These are phyloP conservation scores for Lampropteryx suffumata DNA, from an alignment of 2,888 invertebrate genomes.

Conservation along the genomic window DNA sequence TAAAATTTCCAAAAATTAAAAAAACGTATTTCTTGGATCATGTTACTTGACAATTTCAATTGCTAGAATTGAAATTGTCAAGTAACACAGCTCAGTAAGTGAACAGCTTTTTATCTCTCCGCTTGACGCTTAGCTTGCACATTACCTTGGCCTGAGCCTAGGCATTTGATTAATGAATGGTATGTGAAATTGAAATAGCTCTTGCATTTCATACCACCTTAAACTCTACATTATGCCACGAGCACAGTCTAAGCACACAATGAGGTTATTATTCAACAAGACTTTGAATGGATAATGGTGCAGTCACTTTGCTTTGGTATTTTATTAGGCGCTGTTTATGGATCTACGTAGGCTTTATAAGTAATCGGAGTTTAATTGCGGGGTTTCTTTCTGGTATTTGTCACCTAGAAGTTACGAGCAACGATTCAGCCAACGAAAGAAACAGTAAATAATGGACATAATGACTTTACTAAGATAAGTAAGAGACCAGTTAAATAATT, in stretches of 20 bases:
- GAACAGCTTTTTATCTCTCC: background rate
- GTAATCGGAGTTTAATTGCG: conserved; percentile 14
- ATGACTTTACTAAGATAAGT: too few relatives aligned
- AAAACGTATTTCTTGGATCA: too few relatives aligned
- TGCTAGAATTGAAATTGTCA: too few relatives aligned
- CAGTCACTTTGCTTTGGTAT: conserved; percentile 19
- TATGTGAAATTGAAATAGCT: conserved; percentile 62
- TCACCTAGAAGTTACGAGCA: background rate
- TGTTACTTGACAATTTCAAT: too few relatives aligned
- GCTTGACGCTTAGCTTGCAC: conserved; percentile 1
- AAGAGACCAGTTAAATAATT: too few relatives aligned
- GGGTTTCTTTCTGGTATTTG: conserved; percentile 7
- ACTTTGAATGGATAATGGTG: conserved; percentile 31
- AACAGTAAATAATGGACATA: too few relatives aligned
- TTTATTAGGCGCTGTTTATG: conserved; percentile 16
- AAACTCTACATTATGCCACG: conserved; percentile 35
- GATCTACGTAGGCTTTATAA: conserved; percentile 13
- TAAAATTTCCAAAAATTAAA: too few relatives aligned
- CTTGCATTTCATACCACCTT: conserved; percentile 33
- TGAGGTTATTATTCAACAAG: conserved; percentile 34
- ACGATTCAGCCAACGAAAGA: background rate
- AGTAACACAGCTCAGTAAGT: too few relatives aligned
- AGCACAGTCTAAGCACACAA: conserved; percentile 34
- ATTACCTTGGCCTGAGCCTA: conserved; percentile 36
- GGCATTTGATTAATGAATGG: conserved; percentile 58